Conservation (phyloP, 2,113 vertebrate genomes). For the Danionella cerebrum region DNA sequence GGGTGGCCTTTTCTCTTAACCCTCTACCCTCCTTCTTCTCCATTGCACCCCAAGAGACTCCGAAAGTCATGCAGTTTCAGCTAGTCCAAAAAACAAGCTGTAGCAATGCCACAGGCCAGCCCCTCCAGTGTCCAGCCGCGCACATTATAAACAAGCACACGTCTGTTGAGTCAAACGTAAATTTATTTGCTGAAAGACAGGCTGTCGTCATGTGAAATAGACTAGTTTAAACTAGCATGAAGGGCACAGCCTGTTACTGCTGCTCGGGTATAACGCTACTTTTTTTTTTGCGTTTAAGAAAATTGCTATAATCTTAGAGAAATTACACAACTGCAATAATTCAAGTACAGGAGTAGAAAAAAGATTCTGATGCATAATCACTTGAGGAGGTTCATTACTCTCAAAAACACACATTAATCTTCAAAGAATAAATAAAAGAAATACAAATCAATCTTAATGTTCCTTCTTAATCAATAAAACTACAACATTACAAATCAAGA, state of each 20-base stretch:
- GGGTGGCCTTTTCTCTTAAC: conserved; percentile 54
- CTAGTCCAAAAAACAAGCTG: conserved; percentile 32
- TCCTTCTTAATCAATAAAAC: too few relatives aligned
- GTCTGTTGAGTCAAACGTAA: conserved; percentile 42
- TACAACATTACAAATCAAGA: too few relatives aligned
- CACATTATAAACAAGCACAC: conserved; percentile 52
- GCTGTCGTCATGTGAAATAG: background rate
- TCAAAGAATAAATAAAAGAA: too few relatives aligned
- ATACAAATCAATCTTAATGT: too few relatives aligned
- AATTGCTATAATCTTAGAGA: too few relatives aligned
- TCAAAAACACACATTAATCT: too few relatives aligned
- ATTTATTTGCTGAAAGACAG: conserved; percentile 48
- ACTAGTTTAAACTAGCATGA: background rate
- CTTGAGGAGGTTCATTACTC: too few relatives aligned
- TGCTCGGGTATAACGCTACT: too few relatives aligned
- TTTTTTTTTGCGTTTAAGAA: too few relatives aligned
- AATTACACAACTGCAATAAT: too few relatives aligned
- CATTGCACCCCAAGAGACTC: conserved; percentile 39
- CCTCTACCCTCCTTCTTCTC: conserved; percentile 19
- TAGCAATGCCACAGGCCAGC: conserved; percentile 13
- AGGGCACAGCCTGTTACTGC: background rate
- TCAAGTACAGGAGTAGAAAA: too few relatives aligned
- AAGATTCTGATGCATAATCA: too few relatives aligned
- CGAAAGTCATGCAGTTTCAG: conserved; percentile 52
- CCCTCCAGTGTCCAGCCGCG: conserved; percentile 35